Conservation (phyloP, 2,888 invertebrate genomes). For the Cephus sareptanus region DNA sequence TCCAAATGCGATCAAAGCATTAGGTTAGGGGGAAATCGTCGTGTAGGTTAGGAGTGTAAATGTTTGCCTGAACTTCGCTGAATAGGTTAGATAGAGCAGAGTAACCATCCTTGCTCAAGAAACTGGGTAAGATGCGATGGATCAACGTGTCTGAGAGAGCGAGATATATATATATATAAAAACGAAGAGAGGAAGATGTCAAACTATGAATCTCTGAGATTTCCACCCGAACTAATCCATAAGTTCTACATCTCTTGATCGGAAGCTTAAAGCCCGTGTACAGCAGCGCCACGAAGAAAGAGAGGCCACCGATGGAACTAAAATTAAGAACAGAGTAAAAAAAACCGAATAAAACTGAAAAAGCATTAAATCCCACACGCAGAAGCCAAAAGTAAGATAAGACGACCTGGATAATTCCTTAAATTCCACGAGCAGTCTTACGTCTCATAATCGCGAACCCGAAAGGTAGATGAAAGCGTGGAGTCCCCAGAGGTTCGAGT, state of each 20-base stretch:
- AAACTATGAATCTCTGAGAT: constrained; percentile 40
- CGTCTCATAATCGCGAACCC: not conserved
- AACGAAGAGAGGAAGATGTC: not conserved
- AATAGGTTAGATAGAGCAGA: not conserved
- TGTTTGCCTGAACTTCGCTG: constrained; percentile 29
- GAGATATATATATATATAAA: not conserved
- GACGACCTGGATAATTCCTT: not conserved
- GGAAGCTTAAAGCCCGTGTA: not conserved
- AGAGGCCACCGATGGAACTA: not conserved
- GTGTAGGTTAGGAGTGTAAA: constrained; percentile 40
- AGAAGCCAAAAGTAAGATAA: not conserved
- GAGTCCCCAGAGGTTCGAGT: not conserved
- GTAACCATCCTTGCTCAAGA: not conserved
- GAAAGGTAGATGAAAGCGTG: not conserved
- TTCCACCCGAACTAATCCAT: constrained; percentile 40
- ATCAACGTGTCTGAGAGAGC: not conserved
- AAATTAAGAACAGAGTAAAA: not conserved
- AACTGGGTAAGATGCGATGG: not conserved
- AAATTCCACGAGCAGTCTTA: too few species aligned
- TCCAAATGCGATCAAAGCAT: constrained; percentile 42
- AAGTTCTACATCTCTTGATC: constrained; percentile 28
- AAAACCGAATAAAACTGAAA: not conserved
- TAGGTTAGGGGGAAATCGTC: constrained; percentile 26
- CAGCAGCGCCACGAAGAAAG: not conserved
- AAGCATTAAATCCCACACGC: not conserved